Evolutionary conservation across 2,888 invertebrate genomes (phyloP).

Genomic region (Nymphalis c-album): DNA sequence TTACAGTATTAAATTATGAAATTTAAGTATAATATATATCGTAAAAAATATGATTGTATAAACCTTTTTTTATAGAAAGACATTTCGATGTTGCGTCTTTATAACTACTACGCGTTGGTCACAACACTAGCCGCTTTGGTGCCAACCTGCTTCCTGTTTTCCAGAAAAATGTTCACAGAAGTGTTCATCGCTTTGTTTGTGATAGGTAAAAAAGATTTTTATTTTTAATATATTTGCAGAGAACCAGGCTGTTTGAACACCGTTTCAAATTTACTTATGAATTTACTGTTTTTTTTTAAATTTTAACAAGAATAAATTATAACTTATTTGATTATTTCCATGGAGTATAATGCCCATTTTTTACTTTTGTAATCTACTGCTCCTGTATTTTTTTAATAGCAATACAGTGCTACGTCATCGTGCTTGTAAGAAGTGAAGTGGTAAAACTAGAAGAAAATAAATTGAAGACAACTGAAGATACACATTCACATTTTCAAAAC

Average conservation of each 20-base stretch:
- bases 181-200: constrained; percentile 58
- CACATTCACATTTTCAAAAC: constrained; percentile 40
- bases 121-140: constrained; percentile 61
- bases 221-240: constrained; percentile 13
- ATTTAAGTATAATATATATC: neutral
- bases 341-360: too few relatives aligned
- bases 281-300: too few relatives aligned
- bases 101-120: constrained; percentile 64
- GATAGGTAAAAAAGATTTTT: constrained; percentile 54
- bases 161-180: constrained; percentile 55
- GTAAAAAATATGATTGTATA: neutral
- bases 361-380: neutral
- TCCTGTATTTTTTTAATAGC: constrained; percentile 48
- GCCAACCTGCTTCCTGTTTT: constrained; percentile 60
- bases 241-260: neutral
- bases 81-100: constrained; percentile 63
- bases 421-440: constrained; percentile 71
- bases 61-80: constrained; percentile 62
- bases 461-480: constrained; percentile 38
- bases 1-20: too few relatives aligned
- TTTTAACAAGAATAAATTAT: too few relatives aligned
- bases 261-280: too few relatives aligned
- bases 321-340: too few relatives aligned
- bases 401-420: constrained; percentile 68
- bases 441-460: constrained; percentile 58